Evolutionary conservation across 2,113 vertebrate species (phyloP).

Genomic region (Chaetorhynchus papuensis): DNA sequence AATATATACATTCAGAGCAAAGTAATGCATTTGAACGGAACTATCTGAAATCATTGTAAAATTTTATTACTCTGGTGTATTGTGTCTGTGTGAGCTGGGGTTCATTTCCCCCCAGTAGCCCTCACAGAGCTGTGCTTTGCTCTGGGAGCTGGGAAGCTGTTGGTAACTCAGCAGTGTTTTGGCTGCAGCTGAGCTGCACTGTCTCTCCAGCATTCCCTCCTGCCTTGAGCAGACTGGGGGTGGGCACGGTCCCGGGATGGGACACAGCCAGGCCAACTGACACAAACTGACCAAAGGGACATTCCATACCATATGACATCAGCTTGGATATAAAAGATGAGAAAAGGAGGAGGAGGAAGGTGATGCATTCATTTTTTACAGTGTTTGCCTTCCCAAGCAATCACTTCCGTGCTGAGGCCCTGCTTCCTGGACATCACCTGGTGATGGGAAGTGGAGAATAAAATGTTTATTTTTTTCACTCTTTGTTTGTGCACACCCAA

Average conservation of each 20-base stretch:
- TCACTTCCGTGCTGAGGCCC: neutral
- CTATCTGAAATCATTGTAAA: neutral
- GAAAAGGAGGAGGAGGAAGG: neutral
- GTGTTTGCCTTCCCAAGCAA: neutral
- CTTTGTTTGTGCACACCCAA: neutral
- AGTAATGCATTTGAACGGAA: neutral
- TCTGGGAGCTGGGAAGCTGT: neutral
- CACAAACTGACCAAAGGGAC: neutral
- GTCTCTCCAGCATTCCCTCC: neutral
- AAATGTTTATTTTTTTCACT: fast-evolving
- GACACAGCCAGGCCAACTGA: neutral
- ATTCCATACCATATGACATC: neutral
- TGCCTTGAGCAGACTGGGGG: neutral
- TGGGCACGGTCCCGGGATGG: neutral
- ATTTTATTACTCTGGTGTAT: neutral
- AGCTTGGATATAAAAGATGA: neutral
- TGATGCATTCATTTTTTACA: neutral
- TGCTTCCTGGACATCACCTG: neutral
- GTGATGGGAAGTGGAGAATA: neutral
- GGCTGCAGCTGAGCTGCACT: neutral
- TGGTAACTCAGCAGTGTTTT: neutral
- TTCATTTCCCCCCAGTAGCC: neutral
- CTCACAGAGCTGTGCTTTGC: neutral
- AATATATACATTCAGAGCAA: neutral
- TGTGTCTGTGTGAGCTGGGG: neutral